Base-by-base conservation (phyloP, 2,888 invertebrate genomes). In the Leucophenga maculata region DNA sequence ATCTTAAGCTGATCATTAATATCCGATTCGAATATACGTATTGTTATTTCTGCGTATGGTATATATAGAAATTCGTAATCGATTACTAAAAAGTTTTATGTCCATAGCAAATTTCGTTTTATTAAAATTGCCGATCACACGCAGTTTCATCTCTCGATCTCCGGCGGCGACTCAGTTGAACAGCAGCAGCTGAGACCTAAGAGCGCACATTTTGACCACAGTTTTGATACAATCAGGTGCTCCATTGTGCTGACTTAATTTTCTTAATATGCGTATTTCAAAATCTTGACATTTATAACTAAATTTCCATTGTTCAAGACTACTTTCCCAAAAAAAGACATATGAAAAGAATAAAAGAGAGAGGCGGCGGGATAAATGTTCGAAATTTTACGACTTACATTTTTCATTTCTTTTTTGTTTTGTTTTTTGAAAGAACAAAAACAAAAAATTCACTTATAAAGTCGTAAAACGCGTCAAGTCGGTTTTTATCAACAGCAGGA, bases 361-460 rank as follows among this genome's bases (percentile, higher is more conserved):
- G 26, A 16, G 6, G 67, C 46, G 26, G 50, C 65, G 59, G 69
- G 69, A 69, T 73, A 54, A 68, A 55, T 48, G 72, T 69, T 77
- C 62, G 2, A 46, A 44, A 62, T 62, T 86, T 85, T 81, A 85
- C 82, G 80, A 79, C 78, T 83, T 86, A 83, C 71, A 54, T 67
- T 65, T 46, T 55, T 32, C 39, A 8, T 26, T 26, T 26, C 26
- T 26, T 26, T 11, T 39, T 32, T 46, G 54, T 52, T 26, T 26
- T 11, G 3, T 32, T 46, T 64, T 52, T 64, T 26, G 72, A 75
- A 74, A 77, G 82, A 83, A 83, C 77, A 82, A 82, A 80, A n/a
- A 74, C 77, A 72, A 74, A 78, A 77, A 80, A 82, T 81, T 76
- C 78, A 81, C 80, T 81, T 81, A 81, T 84, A 84, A 81, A 83